These are phyloP conservation scores for Odontomachus brunneus DNA, from an alignment of 1,140 invertebrate genomes.

Conservation along the genomic window DNA sequence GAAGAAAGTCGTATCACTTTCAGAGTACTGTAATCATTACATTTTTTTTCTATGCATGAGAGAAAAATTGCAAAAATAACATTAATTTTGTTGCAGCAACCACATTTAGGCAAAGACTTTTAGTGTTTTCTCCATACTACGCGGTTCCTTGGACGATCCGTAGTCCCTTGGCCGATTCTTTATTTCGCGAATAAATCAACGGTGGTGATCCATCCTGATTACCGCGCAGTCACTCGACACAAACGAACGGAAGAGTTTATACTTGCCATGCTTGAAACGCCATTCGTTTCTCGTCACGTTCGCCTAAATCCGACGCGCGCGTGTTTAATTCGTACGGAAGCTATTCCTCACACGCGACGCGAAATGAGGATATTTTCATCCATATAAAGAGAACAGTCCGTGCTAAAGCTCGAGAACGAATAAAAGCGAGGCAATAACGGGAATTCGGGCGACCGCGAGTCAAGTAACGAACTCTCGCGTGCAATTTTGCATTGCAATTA, in stretches of 20 bases:
- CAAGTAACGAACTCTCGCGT: conserved; percentile 57
- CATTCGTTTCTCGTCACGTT: conserved; percentile 18
- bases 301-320: conserved; percentile 1
- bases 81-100: no score
- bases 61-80: no score
- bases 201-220: conserved; percentile 20
- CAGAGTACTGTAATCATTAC: no score
- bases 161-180: background rate
- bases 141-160: no score
- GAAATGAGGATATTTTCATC: conserved; percentile 11
- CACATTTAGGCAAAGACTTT: no score
- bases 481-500: conserved; percentile 73
- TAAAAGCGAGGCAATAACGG: conserved; percentile 18
- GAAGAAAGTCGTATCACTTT: no score
- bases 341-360: conserved; percentile 4
- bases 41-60: no score
- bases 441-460: conserved; percentile 47
- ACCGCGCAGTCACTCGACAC: background rate
- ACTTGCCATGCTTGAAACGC: conserved; percentile 18
- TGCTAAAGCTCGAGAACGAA: conserved; percentile 1
- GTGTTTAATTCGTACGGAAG: conserved; percentile 55
- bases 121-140: no score
- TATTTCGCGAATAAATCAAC: conserved; percentile 34
- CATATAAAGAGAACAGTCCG: conserved; percentile 28
- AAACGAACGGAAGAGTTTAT: conserved; percentile 35